Evolutionary conservation across 2,888 invertebrate genomes (phyloP).

Genomic region (Papilio demoleus): DNA sequence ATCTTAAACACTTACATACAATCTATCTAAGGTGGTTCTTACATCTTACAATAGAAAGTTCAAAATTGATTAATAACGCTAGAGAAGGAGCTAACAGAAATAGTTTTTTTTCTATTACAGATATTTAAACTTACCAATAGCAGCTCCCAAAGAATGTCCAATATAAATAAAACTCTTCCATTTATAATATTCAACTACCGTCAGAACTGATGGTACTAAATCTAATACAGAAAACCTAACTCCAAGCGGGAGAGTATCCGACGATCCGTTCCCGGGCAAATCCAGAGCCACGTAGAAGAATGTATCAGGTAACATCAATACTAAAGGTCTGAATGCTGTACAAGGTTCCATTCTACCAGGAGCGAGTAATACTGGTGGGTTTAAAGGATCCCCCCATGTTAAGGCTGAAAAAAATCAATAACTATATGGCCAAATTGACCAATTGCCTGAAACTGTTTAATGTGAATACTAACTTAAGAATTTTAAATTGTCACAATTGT

Average conservation of each 20-base stretch:
- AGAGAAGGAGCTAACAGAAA: too few species aligned
- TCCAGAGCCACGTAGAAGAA: slow-evolving; percentile 73
- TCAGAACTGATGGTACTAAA: slow-evolving; percentile 57
- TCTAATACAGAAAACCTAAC: slow-evolving; percentile 57
- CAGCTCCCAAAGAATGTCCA: slow-evolving; percentile 47
- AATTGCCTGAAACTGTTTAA: too few species aligned
- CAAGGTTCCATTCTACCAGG: slow-evolving; percentile 85
- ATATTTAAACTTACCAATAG: slow-evolving; percentile 33
- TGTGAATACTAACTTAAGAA: too few species aligned
- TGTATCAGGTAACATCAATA: slow-evolving; percentile 74
- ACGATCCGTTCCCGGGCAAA: slow-evolving; percentile 84
- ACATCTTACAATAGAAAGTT: too few species aligned
- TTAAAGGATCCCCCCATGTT: slow-evolving; percentile 81
- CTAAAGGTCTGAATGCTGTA: slow-evolving; percentile 82
- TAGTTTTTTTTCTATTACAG: too few species aligned
- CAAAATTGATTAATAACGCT: too few species aligned
- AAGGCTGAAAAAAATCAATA: slow-evolving; percentile 68
- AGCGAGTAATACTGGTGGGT: slow-evolving; percentile 79
- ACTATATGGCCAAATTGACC: background rate
- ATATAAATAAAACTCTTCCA: slow-evolving; percentile 66
- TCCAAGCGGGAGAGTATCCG: slow-evolving; percentile 77
- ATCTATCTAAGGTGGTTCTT: too few species aligned
- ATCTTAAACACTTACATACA: too few species aligned
- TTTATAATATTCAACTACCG: slow-evolving; percentile 59
- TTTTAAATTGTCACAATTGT: too few species aligned